phyloP scores from a whole-genome alignment of 2,888 invertebrate genomes.

The Spatulosminthurus flaviceps region DNA sequence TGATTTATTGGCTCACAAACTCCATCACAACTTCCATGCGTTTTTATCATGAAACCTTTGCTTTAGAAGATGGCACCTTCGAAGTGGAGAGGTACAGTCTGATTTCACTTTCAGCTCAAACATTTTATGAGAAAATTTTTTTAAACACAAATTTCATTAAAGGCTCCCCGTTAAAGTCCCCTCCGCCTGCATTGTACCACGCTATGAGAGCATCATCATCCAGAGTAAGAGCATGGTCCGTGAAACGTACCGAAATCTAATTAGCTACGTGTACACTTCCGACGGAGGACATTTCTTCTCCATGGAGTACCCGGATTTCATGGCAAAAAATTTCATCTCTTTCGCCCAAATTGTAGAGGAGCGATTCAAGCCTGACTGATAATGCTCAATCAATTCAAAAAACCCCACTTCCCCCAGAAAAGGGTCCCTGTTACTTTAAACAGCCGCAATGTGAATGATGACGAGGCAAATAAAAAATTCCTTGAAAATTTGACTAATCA shows the following conservation, averaged over 20 bases:
- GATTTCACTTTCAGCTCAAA: too few relatives aligned
- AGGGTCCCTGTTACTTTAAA: too few relatives aligned
- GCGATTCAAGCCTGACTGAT: too few relatives aligned
- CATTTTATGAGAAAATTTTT: not conserved
- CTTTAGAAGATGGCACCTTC: not conserved
- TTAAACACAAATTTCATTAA: too few relatives aligned
- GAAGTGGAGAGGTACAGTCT: not conserved
- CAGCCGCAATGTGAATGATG: too few relatives aligned
- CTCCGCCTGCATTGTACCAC: slow-evolving; percentile 77
- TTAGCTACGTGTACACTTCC: slow-evolving; percentile 74
- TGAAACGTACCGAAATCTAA: slow-evolving; percentile 74
- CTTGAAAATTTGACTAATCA: too few relatives aligned
- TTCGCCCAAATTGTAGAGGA: slow-evolving; percentile 65
- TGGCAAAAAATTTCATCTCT: slow-evolving; percentile 76
- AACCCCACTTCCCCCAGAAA: too few relatives aligned
- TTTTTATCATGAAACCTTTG: slow-evolving; percentile 67
- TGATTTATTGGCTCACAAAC: slow-evolving; percentile 70
- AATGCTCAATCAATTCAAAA: too few relatives aligned
- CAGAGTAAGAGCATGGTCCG: slow-evolving; percentile 72
- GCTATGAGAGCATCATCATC: slow-evolving; percentile 70
- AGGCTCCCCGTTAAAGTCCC: slow-evolving; percentile 77
- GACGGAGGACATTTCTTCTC: slow-evolving; percentile 89
- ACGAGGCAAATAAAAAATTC: too few relatives aligned
- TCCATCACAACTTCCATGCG: slow-evolving; percentile 68
- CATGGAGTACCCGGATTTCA: slow-evolving; percentile 76